phyloP scores from a whole-genome alignment of 2,888 invertebrate species.

The Clostera curtula region DNA sequence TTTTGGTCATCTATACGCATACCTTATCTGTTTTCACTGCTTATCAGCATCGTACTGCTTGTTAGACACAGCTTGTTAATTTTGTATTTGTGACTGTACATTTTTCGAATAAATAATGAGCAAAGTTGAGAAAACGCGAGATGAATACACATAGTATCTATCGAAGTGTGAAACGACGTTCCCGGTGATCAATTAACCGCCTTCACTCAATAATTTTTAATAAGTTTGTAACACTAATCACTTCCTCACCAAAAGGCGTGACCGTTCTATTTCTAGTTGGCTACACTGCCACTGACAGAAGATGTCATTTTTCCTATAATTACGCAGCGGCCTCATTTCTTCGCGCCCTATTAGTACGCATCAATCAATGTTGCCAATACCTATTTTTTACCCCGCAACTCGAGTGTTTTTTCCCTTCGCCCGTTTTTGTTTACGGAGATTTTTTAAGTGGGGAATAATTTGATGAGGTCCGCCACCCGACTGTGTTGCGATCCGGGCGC shows the following conservation, averaged over 20 bases:
- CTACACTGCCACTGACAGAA: conserved; percentile 66
- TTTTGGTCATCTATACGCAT: too few relatives aligned
- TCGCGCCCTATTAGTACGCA: conserved; percentile 75
- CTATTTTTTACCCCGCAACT: conserved; percentile 66
- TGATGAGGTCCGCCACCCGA: conserved; percentile 75
- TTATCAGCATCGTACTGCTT: too few relatives aligned
- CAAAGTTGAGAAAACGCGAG: conserved; percentile 24
- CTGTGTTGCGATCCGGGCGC: conserved; percentile 61
- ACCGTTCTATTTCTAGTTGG: conserved; percentile 66
- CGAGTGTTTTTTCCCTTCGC: conserved; percentile 59
- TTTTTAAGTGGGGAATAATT: conserved; percentile 75
- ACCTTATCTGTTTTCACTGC: too few relatives aligned
- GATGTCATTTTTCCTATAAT: conserved; percentile 73
- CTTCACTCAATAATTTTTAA: conserved; percentile 74
- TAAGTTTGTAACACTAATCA: conserved; percentile 69
- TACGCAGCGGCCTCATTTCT: conserved; percentile 69
- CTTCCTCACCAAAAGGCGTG: conserved; percentile 68
- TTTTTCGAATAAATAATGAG: conserved; percentile 9
- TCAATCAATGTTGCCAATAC: conserved; percentile 76
- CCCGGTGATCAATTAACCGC: conserved; percentile 59
- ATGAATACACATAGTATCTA: conserved; percentile 21
- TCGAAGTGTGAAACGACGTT: conserved; percentile 37
- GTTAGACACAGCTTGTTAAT: too few relatives aligned
- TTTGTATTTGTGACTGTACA: too few relatives aligned
- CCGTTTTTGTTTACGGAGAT: conserved; percentile 72